phyloP scores from a whole-genome alignment of 2,113 vertebrate species.

The Lucifuga dentata region DNA sequence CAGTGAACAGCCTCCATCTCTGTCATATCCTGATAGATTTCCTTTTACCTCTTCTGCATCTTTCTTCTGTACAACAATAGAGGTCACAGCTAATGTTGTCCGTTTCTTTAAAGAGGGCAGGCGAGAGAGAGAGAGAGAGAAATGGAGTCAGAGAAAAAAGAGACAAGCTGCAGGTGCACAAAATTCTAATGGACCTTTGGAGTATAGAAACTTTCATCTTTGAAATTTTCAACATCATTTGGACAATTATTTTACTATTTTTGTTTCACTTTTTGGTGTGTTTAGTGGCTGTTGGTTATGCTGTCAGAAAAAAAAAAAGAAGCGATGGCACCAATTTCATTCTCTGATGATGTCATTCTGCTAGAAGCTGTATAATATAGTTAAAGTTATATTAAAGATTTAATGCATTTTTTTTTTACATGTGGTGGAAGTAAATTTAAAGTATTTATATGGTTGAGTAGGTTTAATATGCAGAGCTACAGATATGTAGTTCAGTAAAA shows the following conservation, averaged over 20 bases:
- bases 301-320: too few species aligned
- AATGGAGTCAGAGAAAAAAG: conserved; percentile 29
- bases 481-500: too few species aligned
- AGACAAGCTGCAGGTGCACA: conserved; percentile 23
- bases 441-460: not conserved
- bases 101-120: conserved; percentile 58
- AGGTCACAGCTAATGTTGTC: conserved; percentile 75
- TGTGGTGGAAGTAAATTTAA: too few species aligned
- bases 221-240: conserved; percentile 19
- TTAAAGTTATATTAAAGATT: too few species aligned
- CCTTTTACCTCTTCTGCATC: conserved; percentile 60
- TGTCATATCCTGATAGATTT: conserved; percentile 71
- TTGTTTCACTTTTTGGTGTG: too few species aligned
- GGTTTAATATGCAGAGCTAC: conserved; percentile 3
- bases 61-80: conserved; percentile 59
- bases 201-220: conserved; percentile 21
- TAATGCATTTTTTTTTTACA: too few species aligned
- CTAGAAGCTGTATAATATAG: too few species aligned
- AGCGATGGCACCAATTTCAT: too few species aligned
- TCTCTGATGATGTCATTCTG: too few species aligned
- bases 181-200: conserved; percentile 3
- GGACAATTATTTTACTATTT: too few species aligned
- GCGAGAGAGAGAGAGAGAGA: conserved; percentile 46
- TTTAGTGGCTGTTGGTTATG: too few species aligned
- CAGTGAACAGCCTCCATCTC: conserved; percentile 65